Base-by-base conservation (phyloP, 2,113 vertebrate species). In the Centropus unirufus region DNA sequence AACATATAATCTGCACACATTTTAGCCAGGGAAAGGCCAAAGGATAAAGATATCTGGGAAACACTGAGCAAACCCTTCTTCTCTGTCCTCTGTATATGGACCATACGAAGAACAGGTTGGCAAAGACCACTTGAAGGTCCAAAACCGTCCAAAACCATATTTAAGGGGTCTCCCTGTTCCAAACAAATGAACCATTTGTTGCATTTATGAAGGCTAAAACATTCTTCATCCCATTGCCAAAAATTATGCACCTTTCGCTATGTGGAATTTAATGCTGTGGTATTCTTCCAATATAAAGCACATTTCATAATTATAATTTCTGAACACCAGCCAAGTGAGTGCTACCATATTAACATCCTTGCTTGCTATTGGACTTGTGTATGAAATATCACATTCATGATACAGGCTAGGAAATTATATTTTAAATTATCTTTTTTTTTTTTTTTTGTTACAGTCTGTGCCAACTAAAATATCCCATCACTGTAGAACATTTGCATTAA, bases 221-320 rank as follows among this genome's bases (percentile, higher is more conserved):
- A 17, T 11, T 39, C 70, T 74, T 57, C 20, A 44, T 24, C 13
- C 40, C 3, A 21, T 17, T 18, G 36, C 12, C 67, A 83, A 30
- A 8, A n/a, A 19, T 2, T 8, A 16, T 0, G 0, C 8, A 57
- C 26, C 44, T 23, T 34, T 52, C 20, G 9, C 36, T n/a, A 29
- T 0, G 1, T 13, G 29, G 39, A 69, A 83, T 59, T 44, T 46
- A 84, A 57, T 20, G 51, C 5, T 0, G 30, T 0, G 0, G 17
- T 30, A 47, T 66, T 75, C 27, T 81, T 49, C 36, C 83, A 61
- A 15, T 18, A 76, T 24, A 73, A 91, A 76, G 34, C 63, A 61
- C 24, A 55, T 64, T 59, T 52, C 21, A 17, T 40, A 57, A 77
- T 63, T 63, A 54, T 22, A 67, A 10, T 72, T 64, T 87, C 7